These are phyloP conservation scores for Actias luna DNA, from an alignment of 2,888 invertebrate genomes.

Conservation along the genomic window DNA sequence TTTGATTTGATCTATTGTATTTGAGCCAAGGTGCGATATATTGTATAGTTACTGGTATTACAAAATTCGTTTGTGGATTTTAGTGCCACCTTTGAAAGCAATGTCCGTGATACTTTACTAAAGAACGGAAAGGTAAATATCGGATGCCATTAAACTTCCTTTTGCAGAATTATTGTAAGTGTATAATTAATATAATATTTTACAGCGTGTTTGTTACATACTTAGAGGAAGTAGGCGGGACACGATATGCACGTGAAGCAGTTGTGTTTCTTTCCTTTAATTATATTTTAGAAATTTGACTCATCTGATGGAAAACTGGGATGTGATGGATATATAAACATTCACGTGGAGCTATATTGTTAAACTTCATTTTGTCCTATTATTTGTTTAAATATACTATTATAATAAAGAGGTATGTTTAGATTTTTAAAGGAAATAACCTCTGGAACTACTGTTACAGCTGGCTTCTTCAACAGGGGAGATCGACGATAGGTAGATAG, in stretches of 20 bases:
- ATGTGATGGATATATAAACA: not conserved
- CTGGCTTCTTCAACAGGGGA: too few species aligned
- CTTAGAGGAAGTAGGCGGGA: not conserved
- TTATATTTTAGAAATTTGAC: not conserved
- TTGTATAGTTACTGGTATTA: too few species aligned
- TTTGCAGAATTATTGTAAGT: slow-evolving; percentile 3
- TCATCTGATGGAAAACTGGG: not conserved
- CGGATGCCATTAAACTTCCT: slow-evolving; percentile 1
- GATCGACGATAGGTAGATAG: too few species aligned
- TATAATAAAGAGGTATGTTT: too few species aligned
- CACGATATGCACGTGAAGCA: not conserved
- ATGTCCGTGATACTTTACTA: too few species aligned
- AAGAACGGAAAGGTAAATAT: not conserved
- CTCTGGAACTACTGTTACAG: too few species aligned
- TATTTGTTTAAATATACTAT: too few species aligned
- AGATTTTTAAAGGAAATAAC: too few species aligned
- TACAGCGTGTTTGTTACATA: not conserved
- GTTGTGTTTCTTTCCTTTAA: slow-evolving; percentile 1
- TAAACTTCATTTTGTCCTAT: not conserved
- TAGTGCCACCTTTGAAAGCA: not conserved
- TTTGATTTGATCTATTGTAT: too few species aligned
- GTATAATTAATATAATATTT: not conserved
- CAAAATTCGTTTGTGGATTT: too few species aligned
- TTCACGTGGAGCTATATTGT: not conserved
- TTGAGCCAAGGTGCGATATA: too few species aligned